A percentile compares a stretch with the other conserved stretches of the same genome.
phyloP scores from a whole-genome alignment of 35 echinoderm and acorn worm genomes.

The Holothuria glaberrima region DNA sequence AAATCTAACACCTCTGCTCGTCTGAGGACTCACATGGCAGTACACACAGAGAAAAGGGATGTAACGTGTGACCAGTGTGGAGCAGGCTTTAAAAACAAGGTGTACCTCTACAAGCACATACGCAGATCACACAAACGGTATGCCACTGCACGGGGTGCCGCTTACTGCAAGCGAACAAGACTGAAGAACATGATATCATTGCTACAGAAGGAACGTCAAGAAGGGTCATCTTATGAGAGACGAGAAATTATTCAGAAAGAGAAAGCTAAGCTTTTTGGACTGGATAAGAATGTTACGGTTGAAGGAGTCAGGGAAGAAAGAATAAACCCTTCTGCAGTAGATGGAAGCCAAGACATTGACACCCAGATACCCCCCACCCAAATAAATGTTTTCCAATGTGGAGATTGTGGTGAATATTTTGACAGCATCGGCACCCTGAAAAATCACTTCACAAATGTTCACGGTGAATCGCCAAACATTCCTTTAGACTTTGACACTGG shows the following conservation, averaged over 20 bases:
- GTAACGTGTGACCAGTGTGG: slow-evolving; percentile 45
- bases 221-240: slow-evolving; percentile 49
- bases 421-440: slow-evolving; percentile 23
- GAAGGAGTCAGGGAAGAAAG: slow-evolving; percentile 25
- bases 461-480: slow-evolving; percentile 46
- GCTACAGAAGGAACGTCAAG: slow-evolving; percentile 46
- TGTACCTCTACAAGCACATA: slow-evolving; percentile 60
- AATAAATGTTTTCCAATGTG: slow-evolving; percentile 51
- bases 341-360: not conserved
- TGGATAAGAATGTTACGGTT: slow-evolving; percentile 20
- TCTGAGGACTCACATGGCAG: slow-evolving; percentile 55
- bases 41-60: slow-evolving; percentile 55
- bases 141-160: slow-evolving; percentile 33
- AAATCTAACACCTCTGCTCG: slow-evolving; percentile 51
- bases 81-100: slow-evolving; percentile 52
- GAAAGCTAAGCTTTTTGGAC: slow-evolving; percentile 40
- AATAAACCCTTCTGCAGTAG: not conserved
- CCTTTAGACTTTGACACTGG: slow-evolving; percentile 18
- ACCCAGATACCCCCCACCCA: slow-evolving; percentile 18
- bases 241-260: slow-evolving; percentile 53
- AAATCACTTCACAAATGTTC: slow-evolving; percentile 37
- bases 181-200: slow-evolving; percentile 52
- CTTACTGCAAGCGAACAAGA: slow-evolving; percentile 40
- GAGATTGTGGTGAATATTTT: slow-evolving; percentile 51
- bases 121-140: slow-evolving; percentile 55